Base-by-base conservation (phyloP, 2,888 invertebrate species). In the Agelastica alni region DNA sequence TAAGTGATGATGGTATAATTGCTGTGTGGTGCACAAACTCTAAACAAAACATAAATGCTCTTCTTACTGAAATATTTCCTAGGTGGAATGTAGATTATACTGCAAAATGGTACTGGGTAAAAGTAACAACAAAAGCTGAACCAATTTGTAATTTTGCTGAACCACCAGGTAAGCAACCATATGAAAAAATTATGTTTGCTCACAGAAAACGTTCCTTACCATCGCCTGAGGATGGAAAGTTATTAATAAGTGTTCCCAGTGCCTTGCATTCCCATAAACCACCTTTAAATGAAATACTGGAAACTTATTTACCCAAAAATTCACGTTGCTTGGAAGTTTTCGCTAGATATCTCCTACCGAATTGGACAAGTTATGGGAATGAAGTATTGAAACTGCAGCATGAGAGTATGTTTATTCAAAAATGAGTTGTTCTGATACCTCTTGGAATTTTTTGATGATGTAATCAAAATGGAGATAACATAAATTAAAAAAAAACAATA, bases 261-360 rank as follows among this genome's bases (percentile, higher is more conserved):
- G 88, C 91, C 10, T 81, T 96, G 53, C 96, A 97, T 77, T 97
- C 97, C 0, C 94, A 96, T 74, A 98, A 98, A 77, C 96, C 96
- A 31, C 95, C 96, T 1, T 77, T 97, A 48, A 69, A 79, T 87
- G 91, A 89, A 69, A 65, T 92, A 16, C 70, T 93, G 41, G 75
- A 78, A 60, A 72, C 78, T 0, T 87, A 81, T 73, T 61, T 89
- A 4, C 79, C 79, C 10, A 69, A 77, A 34, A 74, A 83, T 17
- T 81, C 87, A 2, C 80, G 82, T 58, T 88, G 88, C 64, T 76
- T 96, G 62, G 98, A 98, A 77, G 74, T 98, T 47, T 98, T 96
- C 79, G 96, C 96, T 0, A 82, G 98, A 62, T 94, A 93, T 75
- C 81, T 97, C 14, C 80, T 90, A 43, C 91, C 96, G 0, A 80